phyloP scores from a whole-genome alignment of 2,888 invertebrate species.

The Cheilosia vulpina region DNA sequence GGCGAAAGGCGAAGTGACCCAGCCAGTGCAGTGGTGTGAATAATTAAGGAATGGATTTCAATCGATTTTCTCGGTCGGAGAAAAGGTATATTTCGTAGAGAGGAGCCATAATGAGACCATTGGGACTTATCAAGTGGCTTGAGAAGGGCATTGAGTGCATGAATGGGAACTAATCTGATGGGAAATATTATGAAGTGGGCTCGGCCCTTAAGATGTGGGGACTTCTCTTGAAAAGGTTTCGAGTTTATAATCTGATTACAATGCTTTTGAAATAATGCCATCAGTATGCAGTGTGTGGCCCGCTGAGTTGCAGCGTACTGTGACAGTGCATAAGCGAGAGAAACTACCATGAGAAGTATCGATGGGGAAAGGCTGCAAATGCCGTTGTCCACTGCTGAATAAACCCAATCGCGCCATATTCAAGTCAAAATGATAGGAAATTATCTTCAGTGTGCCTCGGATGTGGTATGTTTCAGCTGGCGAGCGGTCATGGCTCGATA shows the following conservation, averaged over 20 bases:
- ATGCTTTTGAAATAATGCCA: too few relatives aligned
- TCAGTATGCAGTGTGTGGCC: too few relatives aligned
- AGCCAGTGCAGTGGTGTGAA: constrained; percentile 52
- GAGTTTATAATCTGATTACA: neutral
- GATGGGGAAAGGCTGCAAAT: too few relatives aligned
- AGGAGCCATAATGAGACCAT: constrained; percentile 4
- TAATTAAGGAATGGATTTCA: constrained; percentile 44
- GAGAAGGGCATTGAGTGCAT: neutral
- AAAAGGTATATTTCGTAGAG: neutral
- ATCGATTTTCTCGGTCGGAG: constrained; percentile 40
- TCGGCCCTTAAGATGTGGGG: neutral
- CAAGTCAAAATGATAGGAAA: too few relatives aligned
- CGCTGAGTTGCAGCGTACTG: too few relatives aligned
- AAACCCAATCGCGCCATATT: too few relatives aligned
- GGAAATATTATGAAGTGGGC: neutral
- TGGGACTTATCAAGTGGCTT: constrained; percentile 22
- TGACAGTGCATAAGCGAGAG: too few relatives aligned
- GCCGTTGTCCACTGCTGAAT: too few relatives aligned
- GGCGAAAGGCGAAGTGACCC: neutral
- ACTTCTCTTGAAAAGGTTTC: neutral
- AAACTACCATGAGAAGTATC: too few relatives aligned
- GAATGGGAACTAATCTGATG: constrained; percentile 5
- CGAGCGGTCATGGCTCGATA: too few relatives aligned
- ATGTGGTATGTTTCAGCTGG: too few relatives aligned
- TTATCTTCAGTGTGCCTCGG: too few relatives aligned